Evolutionary conservation across 1,140 invertebrate species (phyloP).

Genomic region (Agrypnia vestita): DNA sequence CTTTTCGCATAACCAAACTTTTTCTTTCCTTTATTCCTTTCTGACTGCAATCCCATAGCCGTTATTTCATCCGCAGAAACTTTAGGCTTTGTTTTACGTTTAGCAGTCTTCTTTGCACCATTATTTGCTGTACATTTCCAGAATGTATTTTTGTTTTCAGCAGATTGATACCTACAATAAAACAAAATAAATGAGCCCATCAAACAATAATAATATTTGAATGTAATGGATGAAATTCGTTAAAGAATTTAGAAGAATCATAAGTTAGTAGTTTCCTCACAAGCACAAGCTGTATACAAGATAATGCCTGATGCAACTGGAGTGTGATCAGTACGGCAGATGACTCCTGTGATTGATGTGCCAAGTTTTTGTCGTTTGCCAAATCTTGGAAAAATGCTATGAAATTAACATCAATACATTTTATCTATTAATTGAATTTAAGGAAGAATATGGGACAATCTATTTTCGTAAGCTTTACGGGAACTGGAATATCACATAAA

Average conservation of each 20-base stretch:
- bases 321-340: no score
- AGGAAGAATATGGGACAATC: no score
- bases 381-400: no score
- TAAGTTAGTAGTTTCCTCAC: background rate
- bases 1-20: slow-evolving; percentile 26
- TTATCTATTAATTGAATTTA: no score
- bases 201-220: background rate
- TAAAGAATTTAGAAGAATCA: no score
- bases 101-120: slow-evolving; percentile 53
- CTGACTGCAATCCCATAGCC: slow-evolving; percentile 64
- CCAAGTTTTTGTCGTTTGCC: no score
- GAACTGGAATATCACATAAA: no score
- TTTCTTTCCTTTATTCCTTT: slow-evolving; percentile 62
- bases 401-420: no score
- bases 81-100: slow-evolving; percentile 59
- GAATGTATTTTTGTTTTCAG: slow-evolving; percentile 68
- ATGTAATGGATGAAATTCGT: no score
- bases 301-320: no score
- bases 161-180: slow-evolving; percentile 72
- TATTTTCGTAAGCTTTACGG: no score
- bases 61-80: slow-evolving; percentile 63
- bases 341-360: no score
- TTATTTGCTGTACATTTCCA: slow-evolving; percentile 64
- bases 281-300: slow-evolving; percentile 21
- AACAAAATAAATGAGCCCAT: slow-evolving; percentile 29